These are phyloP conservation scores for Argentina silus DNA, from an alignment of 2,797 vertebrate genomes.

Conservation along the genomic window DNA sequence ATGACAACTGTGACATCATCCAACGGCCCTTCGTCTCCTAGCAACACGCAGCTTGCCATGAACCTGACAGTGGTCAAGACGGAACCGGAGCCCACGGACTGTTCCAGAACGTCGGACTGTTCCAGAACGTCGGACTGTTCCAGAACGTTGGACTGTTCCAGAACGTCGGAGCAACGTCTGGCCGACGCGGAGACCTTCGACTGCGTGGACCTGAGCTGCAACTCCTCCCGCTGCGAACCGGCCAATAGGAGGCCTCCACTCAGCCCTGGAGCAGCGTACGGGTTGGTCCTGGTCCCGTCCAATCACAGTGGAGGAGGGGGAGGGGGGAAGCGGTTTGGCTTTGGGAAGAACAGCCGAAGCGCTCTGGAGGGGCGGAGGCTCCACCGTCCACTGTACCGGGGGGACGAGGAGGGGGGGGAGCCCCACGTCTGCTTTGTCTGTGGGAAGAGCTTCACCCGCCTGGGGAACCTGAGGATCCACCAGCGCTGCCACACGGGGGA, in stretches of 20 bases:
- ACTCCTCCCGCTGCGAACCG: constrained; percentile 39
- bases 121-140: constrained; percentile 34
- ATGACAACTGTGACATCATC: constrained; percentile 3
- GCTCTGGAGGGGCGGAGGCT: constrained; percentile 42
- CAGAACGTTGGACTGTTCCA: constrained; percentile 28
- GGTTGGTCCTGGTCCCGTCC: constrained; percentile 42
- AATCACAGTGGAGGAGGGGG: constrained; percentile 12
- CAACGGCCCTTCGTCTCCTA: not conserved
- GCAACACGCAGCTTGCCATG: constrained; percentile 10
- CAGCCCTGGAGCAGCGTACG: constrained; percentile 29
- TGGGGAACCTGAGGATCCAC: constrained; percentile 69
- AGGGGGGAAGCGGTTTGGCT: constrained; percentile 39
- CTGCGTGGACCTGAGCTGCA: constrained; percentile 60
- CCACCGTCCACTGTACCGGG: constrained; percentile 39
- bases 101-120: constrained; percentile 33
- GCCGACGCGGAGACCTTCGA: constrained; percentile 32
- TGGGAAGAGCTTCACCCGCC: constrained; percentile 69
- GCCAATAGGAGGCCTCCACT: constrained; percentile 8
- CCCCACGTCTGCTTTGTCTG: constrained; percentile 61
- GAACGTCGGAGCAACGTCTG: constrained; percentile 20
- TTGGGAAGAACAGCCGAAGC: constrained; percentile 40
- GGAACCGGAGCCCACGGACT: constrained; percentile 50
- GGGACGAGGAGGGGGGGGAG: constrained; percentile 45
- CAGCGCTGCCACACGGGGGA: constrained; percentile 74
- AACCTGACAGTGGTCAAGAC: constrained; percentile 56